phyloP scores from a whole-genome alignment of 2,113 vertebrate species.

The Nycticorax nycticorax region DNA sequence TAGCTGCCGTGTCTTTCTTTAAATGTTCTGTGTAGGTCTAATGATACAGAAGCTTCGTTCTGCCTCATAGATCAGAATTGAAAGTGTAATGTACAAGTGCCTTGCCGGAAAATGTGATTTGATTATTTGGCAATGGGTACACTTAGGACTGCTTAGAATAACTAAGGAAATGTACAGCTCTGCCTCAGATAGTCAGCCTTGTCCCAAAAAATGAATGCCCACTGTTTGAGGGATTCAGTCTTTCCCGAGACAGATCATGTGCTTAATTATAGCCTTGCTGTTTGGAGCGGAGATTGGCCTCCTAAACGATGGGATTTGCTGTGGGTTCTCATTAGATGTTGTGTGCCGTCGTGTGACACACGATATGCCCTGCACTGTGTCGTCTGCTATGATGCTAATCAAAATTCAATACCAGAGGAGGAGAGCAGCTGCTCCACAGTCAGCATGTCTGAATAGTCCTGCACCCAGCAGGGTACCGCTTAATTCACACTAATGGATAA shows the following conservation, averaged over 20 bases:
- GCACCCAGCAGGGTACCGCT: slow-evolving; percentile 15
- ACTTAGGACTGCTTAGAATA: neutral
- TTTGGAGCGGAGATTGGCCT: neutral
- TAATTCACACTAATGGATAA: slow-evolving; percentile 1
- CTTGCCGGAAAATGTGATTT: neutral
- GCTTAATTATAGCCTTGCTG: neutral
- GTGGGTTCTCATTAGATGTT: slow-evolving; percentile 22
- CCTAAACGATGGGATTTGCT: neutral
- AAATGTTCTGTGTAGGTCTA: neutral
- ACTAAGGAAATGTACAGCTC: neutral
- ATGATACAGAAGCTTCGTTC: neutral
- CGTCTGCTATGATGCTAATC: slow-evolving; percentile 27
- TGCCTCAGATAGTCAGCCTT: neutral
- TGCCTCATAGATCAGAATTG: neutral
- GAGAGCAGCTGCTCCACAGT: slow-evolving; percentile 56
- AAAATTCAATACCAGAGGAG: slow-evolving; percentile 28
- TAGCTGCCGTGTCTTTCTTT: neutral
- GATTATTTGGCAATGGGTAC: neutral
- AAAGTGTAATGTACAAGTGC: neutral
- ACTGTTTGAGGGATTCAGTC: neutral
- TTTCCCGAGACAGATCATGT: neutral
- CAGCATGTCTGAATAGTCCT: slow-evolving; percentile 44
- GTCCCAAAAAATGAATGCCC: neutral
- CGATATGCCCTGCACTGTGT: slow-evolving; percentile 32
- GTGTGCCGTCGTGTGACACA: neutral